These are phyloP conservation scores for Kudoa iwatai DNA, from an alignment of 30 jellyfish, hydroid and myxozoan genomes.

Conservation along the genomic window DNA sequence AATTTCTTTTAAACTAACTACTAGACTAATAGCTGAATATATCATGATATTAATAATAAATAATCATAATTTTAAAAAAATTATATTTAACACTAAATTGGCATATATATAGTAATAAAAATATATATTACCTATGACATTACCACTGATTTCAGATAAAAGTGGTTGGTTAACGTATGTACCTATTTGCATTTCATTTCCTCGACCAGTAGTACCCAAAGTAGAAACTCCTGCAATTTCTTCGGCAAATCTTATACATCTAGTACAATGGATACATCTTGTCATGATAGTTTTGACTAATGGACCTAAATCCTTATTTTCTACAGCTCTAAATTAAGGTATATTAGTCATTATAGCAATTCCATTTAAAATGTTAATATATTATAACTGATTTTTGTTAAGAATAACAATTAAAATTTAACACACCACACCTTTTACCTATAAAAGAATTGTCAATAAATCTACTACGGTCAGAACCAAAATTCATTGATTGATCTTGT, in stretches of 20 bases:
- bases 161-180: constrained; percentile 86
- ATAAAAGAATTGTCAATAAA: constrained; percentile 38
- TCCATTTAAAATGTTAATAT: too few relatives aligned
- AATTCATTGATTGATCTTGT: constrained; percentile 97
- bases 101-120: too few relatives aligned
- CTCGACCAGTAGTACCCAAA: constrained; percentile 95
- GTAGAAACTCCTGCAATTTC: constrained; percentile 92
- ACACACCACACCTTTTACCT: constrained; percentile 95
- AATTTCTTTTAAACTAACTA: too few relatives aligned
- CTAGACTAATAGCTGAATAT: too few relatives aligned
- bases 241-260: constrained; percentile 63
- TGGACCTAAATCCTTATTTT: constrained; percentile 81
- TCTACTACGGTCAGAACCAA: constrained; percentile 72
- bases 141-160: constrained; percentile 83
- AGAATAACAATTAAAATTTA: too few relatives aligned
- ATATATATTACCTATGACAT: constrained; percentile 76
- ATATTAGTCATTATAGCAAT: too few relatives aligned
- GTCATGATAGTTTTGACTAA: constrained; percentile 88
- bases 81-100: too few relatives aligned
- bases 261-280: constrained; percentile 77
- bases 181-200: constrained; percentile 93
- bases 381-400: too few relatives aligned
- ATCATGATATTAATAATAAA: too few relatives aligned
- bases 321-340: too few relatives aligned
- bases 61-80: too few relatives aligned